These are phyloP conservation scores for Melitaea cinxia DNA, from an alignment of 1,140 invertebrate genomes.

Conservation along the genomic window DNA sequence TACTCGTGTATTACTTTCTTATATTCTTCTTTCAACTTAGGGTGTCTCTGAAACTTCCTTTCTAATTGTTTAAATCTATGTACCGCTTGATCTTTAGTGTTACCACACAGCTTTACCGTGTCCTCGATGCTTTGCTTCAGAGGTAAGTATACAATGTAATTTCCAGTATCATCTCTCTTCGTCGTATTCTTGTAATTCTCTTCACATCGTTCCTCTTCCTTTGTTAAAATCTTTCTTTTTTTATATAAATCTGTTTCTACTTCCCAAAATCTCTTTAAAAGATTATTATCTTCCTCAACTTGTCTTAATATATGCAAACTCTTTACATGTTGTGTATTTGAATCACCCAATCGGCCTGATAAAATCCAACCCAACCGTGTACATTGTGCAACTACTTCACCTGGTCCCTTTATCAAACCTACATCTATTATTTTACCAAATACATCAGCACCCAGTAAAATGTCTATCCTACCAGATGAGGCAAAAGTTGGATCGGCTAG, in stretches of 20 bases:
- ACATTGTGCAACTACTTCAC: background rate
- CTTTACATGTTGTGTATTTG: no score
- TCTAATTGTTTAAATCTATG: constrained; percentile 2
- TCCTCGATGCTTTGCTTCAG: no score
- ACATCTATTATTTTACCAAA: background rate
- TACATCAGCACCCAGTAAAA: background rate
- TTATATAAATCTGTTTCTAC: background rate
- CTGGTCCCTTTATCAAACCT: background rate
- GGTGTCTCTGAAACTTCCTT: background rate
- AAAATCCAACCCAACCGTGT: constrained; percentile 1
- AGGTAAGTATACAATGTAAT: constrained; percentile 5
- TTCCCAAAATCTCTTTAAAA: constrained; percentile 1
- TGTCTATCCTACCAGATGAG: background rate
- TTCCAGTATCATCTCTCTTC: background rate
- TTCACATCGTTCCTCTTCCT: background rate
- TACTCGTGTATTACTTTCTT: constrained; percentile 2
- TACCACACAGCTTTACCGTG: background rate
- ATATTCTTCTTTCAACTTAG: background rate
- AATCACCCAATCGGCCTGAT: no score
- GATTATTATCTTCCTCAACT: constrained; percentile 7
- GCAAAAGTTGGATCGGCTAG: background rate
- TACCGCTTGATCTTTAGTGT: background rate
- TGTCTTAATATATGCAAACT: background rate
- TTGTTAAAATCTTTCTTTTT: background rate
- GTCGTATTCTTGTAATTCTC: background rate